phyloP scores from a whole-genome alignment of 1,140 invertebrate species.

The Pseudomyrmex gracilis region DNA sequence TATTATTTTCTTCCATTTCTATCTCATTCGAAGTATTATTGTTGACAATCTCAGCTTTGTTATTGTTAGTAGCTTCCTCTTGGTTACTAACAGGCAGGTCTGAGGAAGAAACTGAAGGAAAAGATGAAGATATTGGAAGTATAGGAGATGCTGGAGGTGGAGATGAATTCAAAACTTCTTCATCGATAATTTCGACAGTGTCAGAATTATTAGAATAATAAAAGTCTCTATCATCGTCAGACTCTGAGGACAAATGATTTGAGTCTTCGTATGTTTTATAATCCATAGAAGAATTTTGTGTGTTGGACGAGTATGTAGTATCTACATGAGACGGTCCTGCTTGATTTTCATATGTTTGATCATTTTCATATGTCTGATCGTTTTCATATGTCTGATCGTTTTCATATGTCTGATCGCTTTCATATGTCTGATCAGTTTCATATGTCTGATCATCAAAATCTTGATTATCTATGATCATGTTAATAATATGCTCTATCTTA shows the following conservation, averaged over 20 bases:
- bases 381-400: not conserved
- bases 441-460: not conserved
- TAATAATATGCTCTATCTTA: not conserved
- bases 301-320: not conserved
- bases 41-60: not conserved
- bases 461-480: not conserved
- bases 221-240: not conserved
- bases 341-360: not conserved
- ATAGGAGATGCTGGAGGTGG: too few relatives aligned
- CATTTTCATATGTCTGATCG: not conserved
- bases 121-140: too few relatives aligned
- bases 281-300: not conserved
- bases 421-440: not conserved
- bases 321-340: not conserved
- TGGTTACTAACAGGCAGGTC: not conserved
- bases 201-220: not conserved
- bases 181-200: not conserved
- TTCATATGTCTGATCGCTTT: not conserved
- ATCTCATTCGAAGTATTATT: constrained; percentile 26
- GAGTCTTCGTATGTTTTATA: too few relatives aligned
- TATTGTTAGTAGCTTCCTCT: not conserved
- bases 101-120: too few relatives aligned
- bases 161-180: not conserved
- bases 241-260: constrained; percentile 15
- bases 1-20: constrained; percentile 72